Evolutionary conservation across 2,113 vertebrate species (phyloP).

Genomic region (Shinisaurus crocodilurus): DNA sequence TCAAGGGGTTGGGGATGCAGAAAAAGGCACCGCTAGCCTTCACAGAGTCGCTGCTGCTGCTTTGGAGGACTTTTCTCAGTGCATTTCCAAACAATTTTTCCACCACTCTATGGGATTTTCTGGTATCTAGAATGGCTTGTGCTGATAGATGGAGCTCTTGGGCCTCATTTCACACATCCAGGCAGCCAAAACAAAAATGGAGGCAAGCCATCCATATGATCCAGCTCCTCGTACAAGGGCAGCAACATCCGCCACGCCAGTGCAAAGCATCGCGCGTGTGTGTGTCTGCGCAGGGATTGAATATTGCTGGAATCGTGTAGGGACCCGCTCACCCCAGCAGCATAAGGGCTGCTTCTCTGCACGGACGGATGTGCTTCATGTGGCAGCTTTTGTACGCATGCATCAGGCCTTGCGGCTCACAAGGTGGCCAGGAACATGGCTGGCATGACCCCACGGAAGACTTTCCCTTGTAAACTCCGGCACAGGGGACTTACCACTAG

Average conservation of each 20-base stretch:
- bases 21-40: neutral
- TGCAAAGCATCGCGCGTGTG: too few relatives aligned
- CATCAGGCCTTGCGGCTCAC: neutral
- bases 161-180: neutral
- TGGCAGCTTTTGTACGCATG: neutral
- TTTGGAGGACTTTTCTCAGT: neutral
- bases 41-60: neutral
- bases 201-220: neutral
- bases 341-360: neutral
- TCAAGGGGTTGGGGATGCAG: neutral
- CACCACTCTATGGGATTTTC: neutral
- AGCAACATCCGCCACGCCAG: neutral
- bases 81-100: neutral
- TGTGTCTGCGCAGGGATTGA: too few relatives aligned
- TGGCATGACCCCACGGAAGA: neutral
- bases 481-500: slow-evolving; percentile 77
- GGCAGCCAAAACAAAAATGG: neutral
- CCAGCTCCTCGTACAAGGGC: neutral
- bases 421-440: neutral
- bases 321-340: neutral
- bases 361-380: neutral
- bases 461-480: too few relatives aligned
- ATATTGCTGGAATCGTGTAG: neutral
- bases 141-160: neutral
- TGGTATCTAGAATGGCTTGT: neutral